These are phyloP conservation scores for Rhegmatorhina hoffmannsi DNA, from an alignment of 2,113 vertebrate species.

Conservation along the genomic window DNA sequence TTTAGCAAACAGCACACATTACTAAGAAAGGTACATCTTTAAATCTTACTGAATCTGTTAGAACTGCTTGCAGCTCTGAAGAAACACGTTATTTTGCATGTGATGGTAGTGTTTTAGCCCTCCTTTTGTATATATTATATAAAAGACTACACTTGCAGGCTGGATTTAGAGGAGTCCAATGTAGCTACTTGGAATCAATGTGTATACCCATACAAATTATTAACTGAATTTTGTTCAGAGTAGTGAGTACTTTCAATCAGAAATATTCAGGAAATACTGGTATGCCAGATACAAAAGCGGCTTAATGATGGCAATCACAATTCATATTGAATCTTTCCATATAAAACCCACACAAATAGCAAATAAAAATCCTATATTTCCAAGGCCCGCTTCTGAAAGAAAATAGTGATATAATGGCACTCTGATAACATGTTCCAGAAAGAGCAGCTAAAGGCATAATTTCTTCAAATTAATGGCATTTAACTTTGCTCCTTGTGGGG, in stretches of 20 bases:
- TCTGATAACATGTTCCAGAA: background rate
- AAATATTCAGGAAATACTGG: background rate
- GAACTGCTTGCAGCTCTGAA: background rate
- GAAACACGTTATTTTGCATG: background rate
- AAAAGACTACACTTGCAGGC: background rate
- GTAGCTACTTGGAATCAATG: background rate
- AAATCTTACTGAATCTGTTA: background rate
- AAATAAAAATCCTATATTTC: conserved; percentile 28
- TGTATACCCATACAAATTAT: background rate
- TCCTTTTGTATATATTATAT: background rate
- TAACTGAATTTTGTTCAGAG: background rate
- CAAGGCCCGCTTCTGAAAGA: background rate
- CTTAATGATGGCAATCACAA: conserved; percentile 12
- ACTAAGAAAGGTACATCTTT: background rate
- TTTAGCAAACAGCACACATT: background rate
- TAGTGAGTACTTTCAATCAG: background rate
- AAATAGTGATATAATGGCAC: conserved; percentile 29
- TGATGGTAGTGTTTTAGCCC: background rate
- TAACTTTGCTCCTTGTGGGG: background rate
- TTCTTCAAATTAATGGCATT: conserved; percentile 47
- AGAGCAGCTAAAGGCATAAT: conserved; percentile 35
- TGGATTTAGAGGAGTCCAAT: background rate
- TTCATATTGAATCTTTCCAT: background rate
- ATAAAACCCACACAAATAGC: background rate
- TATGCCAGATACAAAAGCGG: conserved; percentile 31